Base-by-base conservation (phyloP, 2,797 vertebrate genomes). In the Falco peregrinus region DNA sequence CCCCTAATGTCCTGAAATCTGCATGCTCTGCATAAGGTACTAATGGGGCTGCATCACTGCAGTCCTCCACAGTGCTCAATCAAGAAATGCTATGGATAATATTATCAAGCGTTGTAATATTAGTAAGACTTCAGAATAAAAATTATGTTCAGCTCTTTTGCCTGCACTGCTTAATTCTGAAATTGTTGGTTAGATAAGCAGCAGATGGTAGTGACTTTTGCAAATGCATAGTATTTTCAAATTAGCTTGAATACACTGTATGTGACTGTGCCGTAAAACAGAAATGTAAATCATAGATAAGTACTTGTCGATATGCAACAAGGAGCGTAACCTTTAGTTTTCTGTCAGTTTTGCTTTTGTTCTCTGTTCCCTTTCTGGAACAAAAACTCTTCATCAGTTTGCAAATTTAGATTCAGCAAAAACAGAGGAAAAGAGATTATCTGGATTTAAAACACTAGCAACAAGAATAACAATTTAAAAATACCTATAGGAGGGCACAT, bases 151-250 rank as follows among this genome's bases (percentile, higher is more conserved):
- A 69, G 33, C 50, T 84, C 65, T 61, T 89, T 89, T 87, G 51
- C 56, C 78, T 86, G 8, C 31, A 1, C 24, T 67, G 67, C 60
- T 94, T 76, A 70, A 82, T 79, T 93, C 84, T 92, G 53, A 74
- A 79, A 67, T 24, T 64, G 60, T 48, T 76, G 56, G 60, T n/a
- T 87, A 60, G 80, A 43, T 76, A 64, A 89, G 67, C 77, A 95
- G 80, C 65, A 95, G 89, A 90, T 84, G 93, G 87, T 67, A 79
- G 75, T 71, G 77, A 67, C n/a, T 93, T 87, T n/a, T 94, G 80
- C 11, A 94, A 90, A 67, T 48, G 43, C 28, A 7, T 51, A 41
- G 33, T 71, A 35, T 95, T 91, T 93, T 81, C 59, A 86, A 86
- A 84, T 81, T 48, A 78, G 69, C 33, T 90, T 84, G 76, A 84